phyloP scores from a whole-genome alignment of 2,797 vertebrate genomes.

The Bradypodion pumilum region DNA sequence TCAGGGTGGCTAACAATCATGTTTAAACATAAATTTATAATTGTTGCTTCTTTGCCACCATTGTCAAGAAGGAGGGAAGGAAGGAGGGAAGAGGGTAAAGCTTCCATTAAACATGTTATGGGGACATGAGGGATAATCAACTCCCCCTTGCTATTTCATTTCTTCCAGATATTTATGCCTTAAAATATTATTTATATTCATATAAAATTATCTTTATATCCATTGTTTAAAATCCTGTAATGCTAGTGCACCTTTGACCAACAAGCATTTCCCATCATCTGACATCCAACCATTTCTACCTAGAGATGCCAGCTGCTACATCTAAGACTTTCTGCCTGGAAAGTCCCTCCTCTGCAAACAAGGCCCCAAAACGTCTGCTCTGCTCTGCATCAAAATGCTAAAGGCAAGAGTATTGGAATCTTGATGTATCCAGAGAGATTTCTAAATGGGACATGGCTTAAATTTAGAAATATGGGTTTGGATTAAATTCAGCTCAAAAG shows the following conservation, averaged over 20 bases:
- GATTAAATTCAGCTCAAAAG: background rate
- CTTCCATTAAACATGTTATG: background rate
- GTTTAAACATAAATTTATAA: too few species aligned
- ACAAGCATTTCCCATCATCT: background rate
- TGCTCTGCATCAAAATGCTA: background rate
- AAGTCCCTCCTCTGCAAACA: background rate
- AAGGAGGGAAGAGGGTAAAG: too few species aligned
- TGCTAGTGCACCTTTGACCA: background rate
- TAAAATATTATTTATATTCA: background rate
- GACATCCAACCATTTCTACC: background rate
- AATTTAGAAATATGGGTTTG: background rate
- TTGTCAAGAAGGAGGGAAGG: too few species aligned
- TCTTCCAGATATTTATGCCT: background rate
- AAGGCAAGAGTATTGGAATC: background rate
- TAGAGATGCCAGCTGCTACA: background rate
- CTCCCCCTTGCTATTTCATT: too few species aligned
- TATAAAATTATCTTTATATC: background rate
- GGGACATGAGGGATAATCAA: background rate
- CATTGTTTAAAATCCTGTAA: background rate
- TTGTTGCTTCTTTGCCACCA: too few species aligned
- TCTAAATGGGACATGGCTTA: background rate
- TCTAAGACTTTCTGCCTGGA: background rate
- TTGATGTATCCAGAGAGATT: background rate
- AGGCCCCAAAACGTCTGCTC: background rate
- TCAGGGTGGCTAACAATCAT: too few species aligned